Evolutionary conservation across 2,797 vertebrate species (phyloP).

Genomic region (Lycodopsis pacificus): DNA sequence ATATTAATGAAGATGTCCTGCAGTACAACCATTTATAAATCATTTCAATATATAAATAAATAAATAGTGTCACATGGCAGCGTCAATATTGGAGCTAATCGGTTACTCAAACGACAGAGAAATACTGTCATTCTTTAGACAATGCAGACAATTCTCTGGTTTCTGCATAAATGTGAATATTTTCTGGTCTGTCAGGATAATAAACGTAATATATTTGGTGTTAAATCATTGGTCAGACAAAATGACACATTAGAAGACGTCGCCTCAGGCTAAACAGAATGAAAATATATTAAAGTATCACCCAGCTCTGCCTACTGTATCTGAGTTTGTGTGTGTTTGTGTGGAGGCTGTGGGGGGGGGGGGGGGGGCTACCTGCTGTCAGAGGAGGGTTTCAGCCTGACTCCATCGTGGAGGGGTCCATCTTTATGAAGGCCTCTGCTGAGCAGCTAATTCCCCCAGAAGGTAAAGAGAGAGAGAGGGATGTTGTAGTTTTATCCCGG

Average conservation of each 20-base stretch:
- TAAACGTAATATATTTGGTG: neutral
- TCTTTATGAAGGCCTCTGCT: slow-evolving; percentile 91
- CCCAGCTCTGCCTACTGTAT: slow-evolving; percentile 45
- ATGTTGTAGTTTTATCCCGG: neutral
- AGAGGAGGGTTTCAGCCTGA: slow-evolving; percentile 87
- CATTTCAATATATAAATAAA: no score
- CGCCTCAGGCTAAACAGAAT: neutral
- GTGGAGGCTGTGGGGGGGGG: slow-evolving; percentile 82
- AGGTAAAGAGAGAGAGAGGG: slow-evolving; percentile 85
- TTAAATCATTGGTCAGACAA: neutral
- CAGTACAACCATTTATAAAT: no score
- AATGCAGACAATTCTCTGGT: no score
- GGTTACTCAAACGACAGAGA: no score
- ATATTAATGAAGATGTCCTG: neutral
- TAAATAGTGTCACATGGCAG: no score
- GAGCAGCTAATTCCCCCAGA: slow-evolving; percentile 81
- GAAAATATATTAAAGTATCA: neutral
- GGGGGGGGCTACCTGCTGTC: slow-evolving; percentile 86
- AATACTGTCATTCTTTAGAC: no score
- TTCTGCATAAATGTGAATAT: neutral
- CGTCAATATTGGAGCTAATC: no score
- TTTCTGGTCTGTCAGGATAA: no score
- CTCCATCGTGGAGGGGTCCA: slow-evolving; percentile 87
- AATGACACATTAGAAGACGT: neutral
- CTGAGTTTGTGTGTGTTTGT: slow-evolving; percentile 79